Percentiles rank a stretch among this genome's conserved stretches.
These are phyloP conservation scores for Oncorhynchus tshawytscha DNA, from an alignment of 2,113 vertebrate species.

Conservation along the genomic window DNA sequence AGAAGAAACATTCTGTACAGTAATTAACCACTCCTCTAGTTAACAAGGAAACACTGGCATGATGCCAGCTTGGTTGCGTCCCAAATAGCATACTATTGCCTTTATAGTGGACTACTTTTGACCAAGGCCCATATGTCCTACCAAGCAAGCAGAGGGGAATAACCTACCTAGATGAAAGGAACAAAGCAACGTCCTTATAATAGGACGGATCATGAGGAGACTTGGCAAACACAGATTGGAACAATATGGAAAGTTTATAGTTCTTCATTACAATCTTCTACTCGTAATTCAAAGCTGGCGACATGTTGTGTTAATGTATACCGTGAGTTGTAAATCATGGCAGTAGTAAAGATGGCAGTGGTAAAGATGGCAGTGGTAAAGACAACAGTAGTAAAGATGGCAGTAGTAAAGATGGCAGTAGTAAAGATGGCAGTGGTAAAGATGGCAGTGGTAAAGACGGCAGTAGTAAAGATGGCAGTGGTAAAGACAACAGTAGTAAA, in stretches of 20 bases:
- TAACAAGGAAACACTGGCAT: constrained; percentile 1
- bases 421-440: no score
- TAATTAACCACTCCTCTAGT: constrained; percentile 42
- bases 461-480: no score
- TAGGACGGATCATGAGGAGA: not conserved
- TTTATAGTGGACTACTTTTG: no score
- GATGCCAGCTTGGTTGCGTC: not conserved
- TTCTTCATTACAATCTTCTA: not conserved
- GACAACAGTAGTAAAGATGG: no score
- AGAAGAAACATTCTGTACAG: not conserved
- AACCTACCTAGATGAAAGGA: constrained; percentile 5
- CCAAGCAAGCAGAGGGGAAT: constrained; percentile 3
- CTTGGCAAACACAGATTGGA: not conserved
- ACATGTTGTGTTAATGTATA: not conserved
- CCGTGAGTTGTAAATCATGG: not conserved
- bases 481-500: no score
- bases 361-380: no score
- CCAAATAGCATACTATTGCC: no score
- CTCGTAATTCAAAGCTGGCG: not conserved
- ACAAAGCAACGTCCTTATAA: not conserved
- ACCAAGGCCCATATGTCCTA: no score
- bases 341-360: no score
- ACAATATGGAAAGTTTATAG: not conserved
- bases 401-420: no score
- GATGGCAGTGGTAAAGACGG: no score